phyloP scores from a whole-genome alignment of 2,888 invertebrate species.

The Lomographa bimaculata region DNA sequence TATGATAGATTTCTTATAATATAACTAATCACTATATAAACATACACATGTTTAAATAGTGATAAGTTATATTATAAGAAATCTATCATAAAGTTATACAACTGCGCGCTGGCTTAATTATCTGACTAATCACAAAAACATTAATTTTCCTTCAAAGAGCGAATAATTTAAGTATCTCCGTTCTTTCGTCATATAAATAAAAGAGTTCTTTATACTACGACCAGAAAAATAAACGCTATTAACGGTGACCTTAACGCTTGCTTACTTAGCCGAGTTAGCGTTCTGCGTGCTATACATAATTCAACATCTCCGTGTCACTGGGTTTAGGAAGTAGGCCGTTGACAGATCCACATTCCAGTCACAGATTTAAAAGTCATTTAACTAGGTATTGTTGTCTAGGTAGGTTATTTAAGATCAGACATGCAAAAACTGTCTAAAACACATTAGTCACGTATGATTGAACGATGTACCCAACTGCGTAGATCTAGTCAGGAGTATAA shows the following conservation, averaged over 20 bases:
- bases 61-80: too few species aligned
- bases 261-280: conserved; percentile 3
- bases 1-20: too few species aligned
- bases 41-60: too few species aligned
- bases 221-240: conserved; percentile 5
- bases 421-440: too few species aligned
- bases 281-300: conserved; percentile 17
- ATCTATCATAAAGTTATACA: too few species aligned
- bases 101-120: too few species aligned
- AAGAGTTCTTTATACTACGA: conserved; percentile 8
- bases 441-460: too few species aligned
- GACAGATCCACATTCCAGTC: conserved; percentile 19
- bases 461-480: too few species aligned
- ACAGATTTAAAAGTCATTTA: conserved; percentile 8
- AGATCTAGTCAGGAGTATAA: too few species aligned
- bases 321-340: conserved; percentile 21
- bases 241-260: conserved; percentile 17
- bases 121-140: not conserved
- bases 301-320: conserved; percentile 11
- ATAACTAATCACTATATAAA: too few species aligned
- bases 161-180: too few species aligned
- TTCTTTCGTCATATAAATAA: conserved; percentile 10
- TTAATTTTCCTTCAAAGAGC: not conserved
- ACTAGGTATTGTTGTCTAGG: conserved; percentile 3
- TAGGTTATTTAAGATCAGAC: conserved; percentile 7